Conservation (phyloP, 2,113 vertebrate species). For the Myrmecophaga tridactyla region DNA sequence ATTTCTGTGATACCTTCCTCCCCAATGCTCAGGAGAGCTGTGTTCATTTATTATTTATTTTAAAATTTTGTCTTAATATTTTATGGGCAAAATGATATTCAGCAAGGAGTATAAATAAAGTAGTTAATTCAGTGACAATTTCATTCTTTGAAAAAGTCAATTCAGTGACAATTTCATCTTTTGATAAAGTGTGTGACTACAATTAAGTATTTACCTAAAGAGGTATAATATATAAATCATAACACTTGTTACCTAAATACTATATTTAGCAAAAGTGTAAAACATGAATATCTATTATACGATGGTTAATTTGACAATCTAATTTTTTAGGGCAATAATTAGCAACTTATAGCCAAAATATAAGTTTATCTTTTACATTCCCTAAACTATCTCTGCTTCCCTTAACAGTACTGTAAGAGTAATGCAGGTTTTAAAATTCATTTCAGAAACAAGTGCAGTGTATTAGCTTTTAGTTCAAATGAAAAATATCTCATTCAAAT, state of each 20-base stretch:
- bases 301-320: not conserved
- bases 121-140: not conserved
- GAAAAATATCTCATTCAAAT: not conserved
- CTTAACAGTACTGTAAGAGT: not conserved
- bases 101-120: constrained; percentile 6
- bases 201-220: not conserved
- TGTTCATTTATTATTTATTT: not conserved
- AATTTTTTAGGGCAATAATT: not conserved
- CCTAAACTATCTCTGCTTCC: not conserved
- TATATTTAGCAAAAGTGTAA: not conserved
- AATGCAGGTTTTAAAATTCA: not conserved
- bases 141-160: not conserved
- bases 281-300: not conserved
- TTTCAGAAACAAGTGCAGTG: not conserved
- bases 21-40: not conserved
- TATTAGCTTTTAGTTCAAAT: not conserved
- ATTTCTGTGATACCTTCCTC: not conserved
- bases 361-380: not conserved
- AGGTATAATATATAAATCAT: not conserved
- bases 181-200: not conserved
- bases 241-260: not conserved
- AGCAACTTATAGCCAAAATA: not conserved
- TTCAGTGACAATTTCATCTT: no score
- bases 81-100: constrained; percentile 29
- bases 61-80: not conserved